Conservation (phyloP, 1,140 invertebrate species). For the Andrena cerasifolii region DNA sequence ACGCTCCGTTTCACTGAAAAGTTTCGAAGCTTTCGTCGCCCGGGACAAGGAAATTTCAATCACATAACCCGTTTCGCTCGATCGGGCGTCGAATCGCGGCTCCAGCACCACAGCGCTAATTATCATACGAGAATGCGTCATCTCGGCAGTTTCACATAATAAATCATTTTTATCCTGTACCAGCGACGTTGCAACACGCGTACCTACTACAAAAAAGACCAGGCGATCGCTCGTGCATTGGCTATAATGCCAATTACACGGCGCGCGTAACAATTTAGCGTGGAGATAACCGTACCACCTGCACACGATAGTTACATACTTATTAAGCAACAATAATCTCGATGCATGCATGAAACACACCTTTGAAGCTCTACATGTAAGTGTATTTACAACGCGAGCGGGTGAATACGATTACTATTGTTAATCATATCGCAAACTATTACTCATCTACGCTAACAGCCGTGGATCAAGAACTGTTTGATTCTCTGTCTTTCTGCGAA, state of each 20-base stretch:
- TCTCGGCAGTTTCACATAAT: background rate
- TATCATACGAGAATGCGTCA: slow-evolving; percentile 1
- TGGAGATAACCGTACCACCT: background rate
- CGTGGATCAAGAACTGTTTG: no score
- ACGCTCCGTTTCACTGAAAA: background rate
- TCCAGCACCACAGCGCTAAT: background rate
- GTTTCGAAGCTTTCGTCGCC: slow-evolving; percentile 10
- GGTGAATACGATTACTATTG: no score
- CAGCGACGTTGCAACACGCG: background rate
- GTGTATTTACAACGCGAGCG: no score
- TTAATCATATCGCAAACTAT: no score
- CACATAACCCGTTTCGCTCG: slow-evolving; percentile 8
- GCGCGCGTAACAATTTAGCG: background rate
- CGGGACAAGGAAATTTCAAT: slow-evolving; percentile 14
- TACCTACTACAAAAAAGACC: background rate
- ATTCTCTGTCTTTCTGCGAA: no score
- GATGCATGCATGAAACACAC: background rate
- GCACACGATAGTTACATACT: slow-evolving; percentile 3
- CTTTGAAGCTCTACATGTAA: no score
- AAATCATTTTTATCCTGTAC: slow-evolving; percentile 1
- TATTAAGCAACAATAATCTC: slow-evolving; percentile 13
- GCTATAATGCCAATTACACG: background rate
- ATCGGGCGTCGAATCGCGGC: background rate
- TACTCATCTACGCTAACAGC: no score
- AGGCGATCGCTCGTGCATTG: background rate